A percentile compares a stretch with the other conserved stretches of the same genome.
Conservation (phyloP, 64 coral and sea anemone genomes). For the Stichodactyla mertensii region DNA sequence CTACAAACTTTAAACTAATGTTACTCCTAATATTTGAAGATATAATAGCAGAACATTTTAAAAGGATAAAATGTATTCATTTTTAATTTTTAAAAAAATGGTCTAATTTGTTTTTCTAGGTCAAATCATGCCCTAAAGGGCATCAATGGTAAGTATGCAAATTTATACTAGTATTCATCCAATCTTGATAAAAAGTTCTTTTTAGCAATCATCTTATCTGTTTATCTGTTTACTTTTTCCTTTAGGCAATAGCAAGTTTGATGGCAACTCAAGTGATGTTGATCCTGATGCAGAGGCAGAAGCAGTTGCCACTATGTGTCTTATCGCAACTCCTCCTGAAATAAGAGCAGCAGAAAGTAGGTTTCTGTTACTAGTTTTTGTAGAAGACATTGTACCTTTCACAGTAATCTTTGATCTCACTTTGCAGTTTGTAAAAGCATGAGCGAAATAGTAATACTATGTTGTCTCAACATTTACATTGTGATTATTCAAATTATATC, state of each 20-base stretch:
- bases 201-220: background rate
- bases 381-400: background rate
- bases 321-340: conserved; percentile 74
- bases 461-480: background rate
- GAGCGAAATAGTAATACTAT: too few relatives aligned
- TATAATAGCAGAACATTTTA: too few relatives aligned
- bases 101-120: background rate
- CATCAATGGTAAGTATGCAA: conserved; percentile 1
- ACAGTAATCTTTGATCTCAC: background rate
- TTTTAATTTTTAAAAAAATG: background rate
- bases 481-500: background rate
- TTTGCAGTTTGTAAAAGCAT: too few relatives aligned
- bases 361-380: background rate
- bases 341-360: conserved; percentile 69
- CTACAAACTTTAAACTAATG: too few relatives aligned
- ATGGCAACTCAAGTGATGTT: conserved; percentile 52
- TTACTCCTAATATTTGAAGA: too few relatives aligned
- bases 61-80: too few relatives aligned
- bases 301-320: conserved; percentile 78
- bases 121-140: background rate
- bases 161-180: too few relatives aligned
- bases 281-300: conserved; percentile 98
- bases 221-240: background rate
- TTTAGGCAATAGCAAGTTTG: conserved; percentile 16
- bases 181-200: background rate